These are phyloP conservation scores for Ceyx margarethae DNA, from an alignment of 2,113 vertebrate genomes.

Conservation along the genomic window DNA sequence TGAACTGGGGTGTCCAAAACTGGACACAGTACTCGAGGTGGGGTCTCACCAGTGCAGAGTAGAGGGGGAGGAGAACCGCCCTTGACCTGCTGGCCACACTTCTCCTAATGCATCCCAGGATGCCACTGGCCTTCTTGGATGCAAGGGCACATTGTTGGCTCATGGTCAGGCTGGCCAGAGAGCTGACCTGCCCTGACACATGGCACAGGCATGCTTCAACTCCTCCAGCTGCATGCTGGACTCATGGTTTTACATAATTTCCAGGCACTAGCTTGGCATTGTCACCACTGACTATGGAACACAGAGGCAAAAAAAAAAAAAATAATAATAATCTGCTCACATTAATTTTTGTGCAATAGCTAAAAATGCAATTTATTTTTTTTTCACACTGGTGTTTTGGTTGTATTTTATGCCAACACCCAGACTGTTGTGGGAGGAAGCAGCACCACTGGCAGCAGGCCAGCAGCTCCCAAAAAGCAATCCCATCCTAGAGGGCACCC, in stretches of 20 bases:
- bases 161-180: background rate
- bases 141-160: too few species aligned
- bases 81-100: too few species aligned
- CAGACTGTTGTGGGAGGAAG: background rate
- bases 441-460: background rate
- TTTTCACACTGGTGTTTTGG: background rate
- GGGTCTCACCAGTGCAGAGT: too few species aligned
- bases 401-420: background rate
- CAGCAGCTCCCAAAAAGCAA: background rate
- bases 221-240: accelerated
- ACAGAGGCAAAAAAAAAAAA: accelerated
- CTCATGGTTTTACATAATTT: background rate
- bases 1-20: too few species aligned
- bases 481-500: background rate
- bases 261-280: background rate
- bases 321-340: background rate
- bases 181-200: background rate
- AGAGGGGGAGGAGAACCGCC: too few species aligned
- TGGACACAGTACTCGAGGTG: too few species aligned
- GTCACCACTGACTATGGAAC: accelerated
- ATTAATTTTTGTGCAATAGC: background rate
- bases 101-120: too few species aligned
- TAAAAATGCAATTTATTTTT: background rate
- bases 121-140: too few species aligned
- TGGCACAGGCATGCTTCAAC: accelerated